phyloP scores from a whole-genome alignment of 2,797 vertebrate genomes.

The Liasis olivaceus region DNA sequence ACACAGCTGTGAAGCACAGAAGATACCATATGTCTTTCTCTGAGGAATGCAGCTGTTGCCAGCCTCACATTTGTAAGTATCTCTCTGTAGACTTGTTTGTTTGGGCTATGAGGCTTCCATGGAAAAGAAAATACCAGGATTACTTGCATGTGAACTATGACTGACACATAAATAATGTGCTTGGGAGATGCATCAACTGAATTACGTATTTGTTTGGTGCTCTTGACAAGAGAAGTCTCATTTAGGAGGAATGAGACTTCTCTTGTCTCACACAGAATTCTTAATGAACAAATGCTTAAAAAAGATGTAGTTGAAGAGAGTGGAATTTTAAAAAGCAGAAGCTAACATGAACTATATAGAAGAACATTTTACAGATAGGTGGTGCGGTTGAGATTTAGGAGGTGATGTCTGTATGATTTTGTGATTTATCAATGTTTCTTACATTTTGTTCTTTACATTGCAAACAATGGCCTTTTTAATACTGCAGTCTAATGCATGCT shows the following conservation, averaged over 20 bases:
- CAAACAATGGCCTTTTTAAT: neutral
- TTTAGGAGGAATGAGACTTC: conserved; percentile 14
- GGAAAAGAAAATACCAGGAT: neutral
- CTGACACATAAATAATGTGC: conserved; percentile 32
- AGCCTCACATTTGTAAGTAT: conserved; percentile 13
- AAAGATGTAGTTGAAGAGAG: neutral
- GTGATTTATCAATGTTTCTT: neutral
- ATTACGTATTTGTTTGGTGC: conserved; percentile 36
- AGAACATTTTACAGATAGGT: neutral
- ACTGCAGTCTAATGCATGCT: neutral
- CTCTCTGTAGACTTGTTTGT: conserved; percentile 16
- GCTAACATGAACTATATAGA: neutral
- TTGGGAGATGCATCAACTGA: conserved; percentile 27
- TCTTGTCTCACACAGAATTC: neutral
- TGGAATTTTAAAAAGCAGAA: neutral
- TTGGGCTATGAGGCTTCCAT: neutral
- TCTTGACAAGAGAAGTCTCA: conserved; percentile 22
- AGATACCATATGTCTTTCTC: neutral
- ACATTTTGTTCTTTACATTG: neutral
- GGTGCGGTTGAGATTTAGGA: neutral
- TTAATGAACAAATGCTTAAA: neutral
- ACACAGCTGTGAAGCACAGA: neutral
- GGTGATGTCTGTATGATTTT: neutral
- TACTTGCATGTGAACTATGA: neutral
- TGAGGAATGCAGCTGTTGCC: neutral